Evolutionary conservation across 2,888 invertebrate genomes (phyloP).

Genomic region (Allygus modestus): DNA sequence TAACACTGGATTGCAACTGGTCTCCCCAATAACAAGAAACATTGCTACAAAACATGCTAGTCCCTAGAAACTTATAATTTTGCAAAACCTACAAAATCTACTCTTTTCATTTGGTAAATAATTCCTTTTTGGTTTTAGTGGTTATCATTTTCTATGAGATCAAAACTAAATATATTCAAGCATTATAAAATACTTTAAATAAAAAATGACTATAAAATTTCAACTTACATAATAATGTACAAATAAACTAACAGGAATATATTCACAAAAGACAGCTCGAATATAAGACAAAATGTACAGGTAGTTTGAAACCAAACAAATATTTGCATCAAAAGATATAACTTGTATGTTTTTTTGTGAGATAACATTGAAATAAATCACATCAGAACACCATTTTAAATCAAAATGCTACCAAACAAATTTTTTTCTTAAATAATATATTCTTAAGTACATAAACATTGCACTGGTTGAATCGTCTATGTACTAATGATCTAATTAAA

Average conservation of each 20-base stretch:
- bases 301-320: neutral
- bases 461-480: neutral
- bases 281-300: conserved; percentile 33
- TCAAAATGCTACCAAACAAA: too few species aligned
- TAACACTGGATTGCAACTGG: conserved; percentile 37
- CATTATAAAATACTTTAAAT: conserved; percentile 42
- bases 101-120: conserved; percentile 36
- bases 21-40: conserved; percentile 19
- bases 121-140: conserved; percentile 41
- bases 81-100: conserved; percentile 41
- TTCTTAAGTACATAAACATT: conserved; percentile 14
- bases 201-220: conserved; percentile 48
- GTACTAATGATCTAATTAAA: too few species aligned
- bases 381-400: too few species aligned
- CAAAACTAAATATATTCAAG: conserved; percentile 52
- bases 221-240: conserved; percentile 47
- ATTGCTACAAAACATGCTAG: conserved; percentile 22
- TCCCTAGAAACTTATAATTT: conserved; percentile 22
- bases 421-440: neutral
- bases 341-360: too few species aligned
- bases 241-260: conserved; percentile 41
- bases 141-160: conserved; percentile 55
- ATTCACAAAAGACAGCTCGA: conserved; percentile 54
- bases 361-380: too few species aligned
- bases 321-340: too few species aligned